These are phyloP conservation scores for Aphidius gifuensis DNA, from an alignment of 1,140 invertebrate genomes.

Conservation along the genomic window DNA sequence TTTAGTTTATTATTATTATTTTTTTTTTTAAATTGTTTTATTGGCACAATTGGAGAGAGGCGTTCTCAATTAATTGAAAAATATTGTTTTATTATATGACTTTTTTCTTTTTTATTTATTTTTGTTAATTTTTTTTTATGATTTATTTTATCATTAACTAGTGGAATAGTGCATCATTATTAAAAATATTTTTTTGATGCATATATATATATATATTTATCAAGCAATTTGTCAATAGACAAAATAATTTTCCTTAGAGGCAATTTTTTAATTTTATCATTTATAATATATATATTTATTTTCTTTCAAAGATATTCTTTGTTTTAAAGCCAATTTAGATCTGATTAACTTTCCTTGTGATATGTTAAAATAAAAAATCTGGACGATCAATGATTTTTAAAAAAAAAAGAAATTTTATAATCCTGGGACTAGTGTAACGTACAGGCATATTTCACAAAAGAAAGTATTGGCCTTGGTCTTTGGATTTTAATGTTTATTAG, in stretches of 20 bases:
- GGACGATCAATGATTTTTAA: neutral
- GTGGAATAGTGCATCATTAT: no score
- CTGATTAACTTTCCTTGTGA: neutral
- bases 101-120: slow-evolving; percentile 10
- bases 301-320: slow-evolving; percentile 6
- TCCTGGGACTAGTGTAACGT: slow-evolving; percentile 22
- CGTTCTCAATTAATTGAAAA: slow-evolving; percentile 39
- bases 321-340: neutral
- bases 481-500: slow-evolving; percentile 17
- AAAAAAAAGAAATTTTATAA: slow-evolving; percentile 5
- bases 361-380: no score
- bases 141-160: no score
- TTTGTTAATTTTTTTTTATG: neutral
- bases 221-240: neutral
- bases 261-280: neutral
- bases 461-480: slow-evolving; percentile 11
- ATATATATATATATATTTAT: slow-evolving; percentile 3
- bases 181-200: neutral
- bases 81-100: slow-evolving; percentile 26
- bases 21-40: slow-evolving; percentile 19
- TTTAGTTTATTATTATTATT: slow-evolving; percentile 40
- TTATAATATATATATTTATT: neutral
- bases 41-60: slow-evolving; percentile 45
- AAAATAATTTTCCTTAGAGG: no score
- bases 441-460: neutral